Conservation (phyloP, 2,888 invertebrate species). For the Eremobia ochroleuca region DNA sequence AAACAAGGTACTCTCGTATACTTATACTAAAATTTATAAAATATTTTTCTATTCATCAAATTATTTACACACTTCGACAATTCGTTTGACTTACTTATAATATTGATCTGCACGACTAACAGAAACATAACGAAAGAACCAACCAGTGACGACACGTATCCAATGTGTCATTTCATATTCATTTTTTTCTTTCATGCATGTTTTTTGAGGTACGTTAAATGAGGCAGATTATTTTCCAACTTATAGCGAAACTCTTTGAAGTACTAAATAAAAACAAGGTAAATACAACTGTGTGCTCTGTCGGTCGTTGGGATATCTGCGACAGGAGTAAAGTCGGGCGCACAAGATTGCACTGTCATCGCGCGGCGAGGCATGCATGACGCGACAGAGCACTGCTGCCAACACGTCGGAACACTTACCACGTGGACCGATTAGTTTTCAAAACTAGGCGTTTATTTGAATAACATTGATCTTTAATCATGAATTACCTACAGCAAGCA, state of each 20-base stretch:
- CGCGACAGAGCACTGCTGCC: neutral
- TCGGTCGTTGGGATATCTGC: neutral
- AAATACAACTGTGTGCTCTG: neutral
- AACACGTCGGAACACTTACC: too few relatives aligned
- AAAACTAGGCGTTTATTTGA: neutral
- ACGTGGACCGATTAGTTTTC: neutral
- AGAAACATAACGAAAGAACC: neutral
- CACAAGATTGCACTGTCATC: neutral
- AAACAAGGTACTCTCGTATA: neutral
- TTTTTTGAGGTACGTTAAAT: too few relatives aligned
- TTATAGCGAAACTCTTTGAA: neutral
- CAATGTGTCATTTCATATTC: neutral
- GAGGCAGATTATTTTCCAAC: neutral
- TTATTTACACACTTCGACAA: neutral
- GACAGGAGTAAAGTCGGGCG: neutral
- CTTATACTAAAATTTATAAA: neutral
- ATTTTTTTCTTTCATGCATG: neutral
- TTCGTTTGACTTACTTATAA: neutral
- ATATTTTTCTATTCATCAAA: neutral
- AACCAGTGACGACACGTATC: neutral
- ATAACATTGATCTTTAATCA: slow-evolving; percentile 5
- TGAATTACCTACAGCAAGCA: neutral
- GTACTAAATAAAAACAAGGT: neutral
- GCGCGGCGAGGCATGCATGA: neutral
- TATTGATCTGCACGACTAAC: neutral